Conservation (phyloP, 2,888 invertebrate species). For the Archips xylosteana region DNA sequence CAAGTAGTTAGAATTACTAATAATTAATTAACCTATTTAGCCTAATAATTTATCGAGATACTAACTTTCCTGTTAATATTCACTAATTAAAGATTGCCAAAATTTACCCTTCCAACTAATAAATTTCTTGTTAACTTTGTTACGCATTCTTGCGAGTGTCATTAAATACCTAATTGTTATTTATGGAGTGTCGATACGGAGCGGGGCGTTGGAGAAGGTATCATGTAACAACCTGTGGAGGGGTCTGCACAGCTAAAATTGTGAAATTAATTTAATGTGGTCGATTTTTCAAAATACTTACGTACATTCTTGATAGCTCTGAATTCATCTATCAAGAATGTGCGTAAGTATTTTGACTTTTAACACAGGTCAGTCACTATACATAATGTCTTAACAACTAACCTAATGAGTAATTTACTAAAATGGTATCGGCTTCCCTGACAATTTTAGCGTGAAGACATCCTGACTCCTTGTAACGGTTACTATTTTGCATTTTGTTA, state of each 20-base stretch:
- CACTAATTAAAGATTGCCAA: conserved; percentile 73
- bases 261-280: conserved; percentile 10
- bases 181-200: conserved; percentile 53
- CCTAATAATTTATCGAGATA: conserved; percentile 63
- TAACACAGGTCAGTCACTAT: neutral
- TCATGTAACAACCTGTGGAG: conserved; percentile 20
- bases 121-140: conserved; percentile 71
- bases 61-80: conserved; percentile 66
- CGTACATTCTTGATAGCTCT: neutral
- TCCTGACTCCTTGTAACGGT: conserved; percentile 71
- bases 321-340: neutral
- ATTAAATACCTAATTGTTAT: conserved; percentile 52
- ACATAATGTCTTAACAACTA: neutral
- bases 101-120: conserved; percentile 70
- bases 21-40: conserved; percentile 59
- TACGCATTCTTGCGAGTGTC: conserved; percentile 59
- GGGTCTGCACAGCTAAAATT: conserved; percentile 24
- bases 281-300: too few species aligned
- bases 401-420: neutral
- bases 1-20: conserved; percentile 68
- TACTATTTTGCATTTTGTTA: conserved; percentile 84
- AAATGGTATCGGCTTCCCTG: conserved; percentile 12
- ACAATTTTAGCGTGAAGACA: conserved; percentile 38
- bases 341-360: neutral
- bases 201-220: conserved; percentile 19